These are phyloP conservation scores for Heliconius hewitsoni DNA, from an alignment of 1,140 invertebrate genomes.

Conservation along the genomic window DNA sequence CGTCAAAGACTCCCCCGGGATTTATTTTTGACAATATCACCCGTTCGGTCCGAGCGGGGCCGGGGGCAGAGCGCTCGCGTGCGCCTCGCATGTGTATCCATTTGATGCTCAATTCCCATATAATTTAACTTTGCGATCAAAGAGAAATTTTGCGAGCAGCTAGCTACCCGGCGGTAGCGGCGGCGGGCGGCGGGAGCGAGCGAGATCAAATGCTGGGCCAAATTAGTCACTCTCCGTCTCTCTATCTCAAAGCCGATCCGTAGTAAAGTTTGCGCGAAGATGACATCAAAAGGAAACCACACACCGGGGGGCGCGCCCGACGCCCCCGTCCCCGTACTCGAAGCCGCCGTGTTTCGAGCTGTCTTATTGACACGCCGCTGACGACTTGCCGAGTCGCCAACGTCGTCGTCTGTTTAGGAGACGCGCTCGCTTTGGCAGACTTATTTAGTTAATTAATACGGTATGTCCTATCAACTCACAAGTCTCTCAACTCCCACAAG, in stretches of 20 bases:
- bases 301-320: constrained; percentile 74
- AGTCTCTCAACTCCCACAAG: constrained; percentile 69
- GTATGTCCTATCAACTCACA: constrained; percentile 76
- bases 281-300: constrained; percentile 82
- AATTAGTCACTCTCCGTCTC: constrained; percentile 81
- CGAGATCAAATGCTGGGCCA: constrained; percentile 80
- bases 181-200: constrained; percentile 69
- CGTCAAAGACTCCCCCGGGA: constrained; percentile 61
- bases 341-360: constrained; percentile 71
- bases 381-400: constrained; percentile 73
- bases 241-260: constrained; percentile 82
- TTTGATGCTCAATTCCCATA: constrained; percentile 81
- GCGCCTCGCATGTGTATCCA: constrained; percentile 76
- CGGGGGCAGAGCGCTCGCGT: constrained; percentile 43
- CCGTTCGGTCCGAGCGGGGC: constrained; percentile 56
- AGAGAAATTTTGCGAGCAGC: constrained; percentile 80
- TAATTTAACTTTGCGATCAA: constrained; percentile 82
- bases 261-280: constrained; percentile 82
- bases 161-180: constrained; percentile 66
- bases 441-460: constrained; percentile 81
- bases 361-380: constrained; percentile 80
- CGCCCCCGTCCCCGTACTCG: constrained; percentile 68
- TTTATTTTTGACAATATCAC: constrained; percentile 65
- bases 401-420: constrained; percentile 60
- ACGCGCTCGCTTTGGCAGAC: constrained; percentile 69